Conservation (phyloP, 2,888 invertebrate genomes). For the Seira musarum region DNA sequence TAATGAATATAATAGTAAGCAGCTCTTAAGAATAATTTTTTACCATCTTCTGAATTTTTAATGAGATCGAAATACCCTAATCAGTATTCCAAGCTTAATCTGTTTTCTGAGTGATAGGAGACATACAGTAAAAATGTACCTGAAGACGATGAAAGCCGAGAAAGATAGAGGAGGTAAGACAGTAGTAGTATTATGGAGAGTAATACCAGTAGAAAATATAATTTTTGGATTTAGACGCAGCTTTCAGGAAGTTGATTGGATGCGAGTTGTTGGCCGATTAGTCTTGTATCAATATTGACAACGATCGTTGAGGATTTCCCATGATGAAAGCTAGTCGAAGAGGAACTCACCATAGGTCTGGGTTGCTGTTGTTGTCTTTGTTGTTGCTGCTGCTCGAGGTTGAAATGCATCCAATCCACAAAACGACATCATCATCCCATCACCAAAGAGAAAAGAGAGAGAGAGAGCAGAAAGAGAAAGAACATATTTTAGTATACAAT, state of each 20-base stretch:
- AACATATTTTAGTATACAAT: conserved; percentile 30
- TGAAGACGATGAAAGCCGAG: conserved; percentile 54
- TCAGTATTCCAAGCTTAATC: background rate
- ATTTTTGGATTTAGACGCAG: conserved; percentile 64
- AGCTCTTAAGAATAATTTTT: no score
- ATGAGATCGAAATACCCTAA: background rate
- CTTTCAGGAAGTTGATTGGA: conserved; percentile 70
- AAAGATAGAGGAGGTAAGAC: conserved; percentile 8
- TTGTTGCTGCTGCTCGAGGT: conserved; percentile 18
- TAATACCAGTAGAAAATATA: background rate
- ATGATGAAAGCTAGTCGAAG: conserved; percentile 67
- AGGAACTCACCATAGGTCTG: conserved; percentile 64
- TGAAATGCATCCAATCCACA: background rate
- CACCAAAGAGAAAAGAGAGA: background rate
- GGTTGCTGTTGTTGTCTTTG: conserved; percentile 61
- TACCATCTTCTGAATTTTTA: background rate
- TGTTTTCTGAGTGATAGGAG: background rate
- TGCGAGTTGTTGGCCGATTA: conserved; percentile 70
- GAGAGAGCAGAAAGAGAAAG: conserved; percentile 3
- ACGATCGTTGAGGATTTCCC: conserved; percentile 69
- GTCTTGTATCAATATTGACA: conserved; percentile 70
- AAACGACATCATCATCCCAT: background rate
- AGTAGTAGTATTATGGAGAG: background rate
- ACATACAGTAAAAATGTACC: conserved; percentile 36
- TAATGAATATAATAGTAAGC: no score